Conservation (phyloP, 2,888 invertebrate genomes). For the Oithona nana region DNA sequence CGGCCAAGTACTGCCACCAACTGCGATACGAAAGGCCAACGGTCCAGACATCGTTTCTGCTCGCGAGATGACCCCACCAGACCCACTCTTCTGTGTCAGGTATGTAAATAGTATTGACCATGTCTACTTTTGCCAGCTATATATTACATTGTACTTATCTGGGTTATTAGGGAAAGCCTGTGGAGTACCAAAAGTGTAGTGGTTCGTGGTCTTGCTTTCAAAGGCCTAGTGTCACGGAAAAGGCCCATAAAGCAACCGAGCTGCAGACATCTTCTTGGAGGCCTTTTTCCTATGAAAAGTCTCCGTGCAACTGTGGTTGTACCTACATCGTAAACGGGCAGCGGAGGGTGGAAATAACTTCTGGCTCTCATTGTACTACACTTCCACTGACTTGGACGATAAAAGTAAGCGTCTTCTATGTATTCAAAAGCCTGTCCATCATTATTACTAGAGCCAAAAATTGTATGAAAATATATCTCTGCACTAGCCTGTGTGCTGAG, state of each 20-base stretch:
- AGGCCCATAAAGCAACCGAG: neutral
- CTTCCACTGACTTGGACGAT: neutral
- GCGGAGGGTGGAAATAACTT: neutral
- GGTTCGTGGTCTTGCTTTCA: neutral
- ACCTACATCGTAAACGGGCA: constrained; percentile 3
- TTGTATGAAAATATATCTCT: too few species aligned
- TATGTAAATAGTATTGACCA: too few species aligned
- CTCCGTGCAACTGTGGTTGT: constrained; percentile 11
- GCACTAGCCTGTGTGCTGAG: too few species aligned
- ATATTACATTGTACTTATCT: neutral
- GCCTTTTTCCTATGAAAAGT: neutral
- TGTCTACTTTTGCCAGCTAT: too few species aligned
- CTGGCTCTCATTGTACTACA: neutral
- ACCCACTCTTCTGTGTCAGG: neutral
- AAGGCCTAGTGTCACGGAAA: too few species aligned
- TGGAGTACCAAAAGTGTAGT: neutral
- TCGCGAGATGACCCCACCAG: neutral
- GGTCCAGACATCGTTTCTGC: neutral
- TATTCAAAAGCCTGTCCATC: too few species aligned
- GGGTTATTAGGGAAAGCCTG: neutral
- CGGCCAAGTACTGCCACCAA: neutral
- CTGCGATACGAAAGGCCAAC: neutral
- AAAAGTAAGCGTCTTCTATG: neutral
- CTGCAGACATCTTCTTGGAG: neutral
- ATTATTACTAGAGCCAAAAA: too few species aligned